Base-by-base conservation (phyloP, 2,888 invertebrate genomes). In the Philereme transversata region DNA sequence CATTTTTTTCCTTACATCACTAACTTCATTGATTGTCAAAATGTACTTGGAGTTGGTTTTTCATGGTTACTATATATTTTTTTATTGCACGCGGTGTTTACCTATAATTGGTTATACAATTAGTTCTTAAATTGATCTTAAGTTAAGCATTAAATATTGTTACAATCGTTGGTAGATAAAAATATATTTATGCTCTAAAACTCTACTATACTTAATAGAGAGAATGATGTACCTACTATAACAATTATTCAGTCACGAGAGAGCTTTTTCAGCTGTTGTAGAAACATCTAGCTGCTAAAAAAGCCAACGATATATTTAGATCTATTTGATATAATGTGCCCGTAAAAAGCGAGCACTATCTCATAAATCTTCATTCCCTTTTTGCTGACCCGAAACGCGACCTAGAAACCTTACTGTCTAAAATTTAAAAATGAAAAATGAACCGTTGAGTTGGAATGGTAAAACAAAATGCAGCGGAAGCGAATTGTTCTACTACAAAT, bases 391-490 rank as follows among this genome's bases (percentile, higher is more conserved):
- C 52, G 45, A 59, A 64, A 59, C 56, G 58, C 53, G 61, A 64
- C 67, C 66, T 54, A 65, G 57, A 60, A 65, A 68, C 53, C 49
- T 41, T 58, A 45, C 51, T 49, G 67, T 68, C 60, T 65, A 72
- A 69, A 73, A 69, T 56, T 66, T 56, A 67, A 73, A 76, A 75
- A 70, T 68, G 74, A 76, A 79, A 79, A 74, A 78, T 73, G 74
- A 75, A 77, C 81, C 72, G 68, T 64, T 69, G 68, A 68, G 70
- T 75, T 74, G 70, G 76, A 82, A 81, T 81, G 74, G 77, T 78
- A 77, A 84, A 86, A 86, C 83, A 84, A 88, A 87, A 86, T 87
- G 88, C 88, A 87, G 71, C 84, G 86, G 87, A 86, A 84, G 85
- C 82, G 80, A 76, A 78, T 82, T 83, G 85, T 81, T 80, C 74